Percentiles rank a stretch among this genome's conserved stretches.
These are phyloP conservation scores for Drosophila vallismaia DNA, from an alignment of 2,888 invertebrate genomes.

Conservation along the genomic window DNA sequence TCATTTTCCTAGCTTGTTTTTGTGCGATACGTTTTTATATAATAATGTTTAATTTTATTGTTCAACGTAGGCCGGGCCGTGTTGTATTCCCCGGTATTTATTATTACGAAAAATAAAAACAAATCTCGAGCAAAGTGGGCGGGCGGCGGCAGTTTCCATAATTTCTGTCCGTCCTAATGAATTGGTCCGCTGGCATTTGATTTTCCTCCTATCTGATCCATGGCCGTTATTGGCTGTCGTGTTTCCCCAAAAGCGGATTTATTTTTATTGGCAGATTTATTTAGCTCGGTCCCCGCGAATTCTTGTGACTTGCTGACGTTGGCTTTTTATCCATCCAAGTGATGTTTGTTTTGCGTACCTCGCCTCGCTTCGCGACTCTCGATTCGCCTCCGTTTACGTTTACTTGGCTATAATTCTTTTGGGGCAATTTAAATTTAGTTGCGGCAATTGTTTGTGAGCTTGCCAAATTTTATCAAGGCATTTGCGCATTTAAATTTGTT, in stretches of 20 bases:
- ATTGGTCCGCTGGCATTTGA: constrained; percentile 44
- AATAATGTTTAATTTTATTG: constrained; percentile 48
- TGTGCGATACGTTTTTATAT: constrained; percentile 31
- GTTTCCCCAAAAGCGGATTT: constrained; percentile 25
- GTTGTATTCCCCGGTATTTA: constrained; percentile 46
- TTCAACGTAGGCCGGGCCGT: constrained; percentile 34
- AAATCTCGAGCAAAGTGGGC: constrained; percentile 38
- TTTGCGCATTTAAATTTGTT: constrained; percentile 36
- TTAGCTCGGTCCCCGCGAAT: constrained; percentile 14
- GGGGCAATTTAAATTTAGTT: constrained; percentile 41
- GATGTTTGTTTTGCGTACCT: constrained; percentile 26
- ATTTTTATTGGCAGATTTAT: constrained; percentile 49
- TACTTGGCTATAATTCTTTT: constrained; percentile 44
- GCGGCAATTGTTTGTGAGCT: constrained; percentile 38
- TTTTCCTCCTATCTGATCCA: constrained; percentile 23
- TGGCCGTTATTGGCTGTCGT: neutral
- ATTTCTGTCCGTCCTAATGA: constrained; percentile 45
- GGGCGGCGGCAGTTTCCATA: constrained; percentile 40
- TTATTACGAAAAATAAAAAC: constrained; percentile 15
- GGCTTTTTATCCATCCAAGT: constrained; percentile 33
- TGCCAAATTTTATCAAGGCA: constrained; percentile 48
- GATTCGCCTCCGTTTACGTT: constrained; percentile 27
- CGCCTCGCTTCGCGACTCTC: neutral
- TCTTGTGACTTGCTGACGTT: constrained; percentile 54
- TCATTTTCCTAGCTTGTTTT: constrained; percentile 38